phyloP scores from a whole-genome alignment of 1,140 invertebrate genomes.

The Hermetia illucens region DNA sequence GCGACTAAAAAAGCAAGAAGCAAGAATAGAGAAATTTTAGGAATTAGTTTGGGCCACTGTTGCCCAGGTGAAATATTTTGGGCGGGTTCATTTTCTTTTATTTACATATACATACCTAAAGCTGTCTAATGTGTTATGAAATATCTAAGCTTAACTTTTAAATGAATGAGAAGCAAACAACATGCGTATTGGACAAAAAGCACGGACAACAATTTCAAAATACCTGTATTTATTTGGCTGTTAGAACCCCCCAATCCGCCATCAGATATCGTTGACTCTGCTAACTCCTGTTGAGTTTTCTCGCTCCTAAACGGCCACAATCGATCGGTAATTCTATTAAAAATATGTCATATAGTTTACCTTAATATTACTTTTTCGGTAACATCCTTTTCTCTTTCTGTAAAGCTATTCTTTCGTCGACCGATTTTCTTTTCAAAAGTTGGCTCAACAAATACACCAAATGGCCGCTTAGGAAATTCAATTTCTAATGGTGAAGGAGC shows the following conservation, averaged over 20 bases:
- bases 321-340: too few relatives aligned
- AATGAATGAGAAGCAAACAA: too few relatives aligned
- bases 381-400: conserved; percentile 44
- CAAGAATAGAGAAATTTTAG: too few relatives aligned
- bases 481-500: conserved; percentile 50
- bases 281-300: conserved; percentile 34
- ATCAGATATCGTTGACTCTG: conserved; percentile 25
- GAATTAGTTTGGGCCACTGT: too few relatives aligned
- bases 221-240: conserved; percentile 7
- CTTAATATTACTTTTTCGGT: conserved; percentile 34
- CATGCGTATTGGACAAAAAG: too few relatives aligned
- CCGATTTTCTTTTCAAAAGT: conserved; percentile 48
- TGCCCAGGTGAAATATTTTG: too few relatives aligned
- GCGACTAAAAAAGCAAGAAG: too few relatives aligned
- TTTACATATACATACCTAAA: too few relatives aligned
- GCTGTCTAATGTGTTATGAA: too few relatives aligned
- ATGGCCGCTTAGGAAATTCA: conserved; percentile 65
- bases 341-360: conserved; percentile 7
- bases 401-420: conserved; percentile 49
- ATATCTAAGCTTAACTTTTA: too few relatives aligned
- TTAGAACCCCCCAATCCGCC: conserved; percentile 4
- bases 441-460: conserved; percentile 64
- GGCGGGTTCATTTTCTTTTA: too few relatives aligned
- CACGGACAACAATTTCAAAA: neutral
- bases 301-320: conserved; percentile 38